A percentile compares a stretch with the other conserved stretches of the same genome.
Evolutionary conservation across 1,140 invertebrate genomes (phyloP).

Genomic region (Neocloeon triangulifer): DNA sequence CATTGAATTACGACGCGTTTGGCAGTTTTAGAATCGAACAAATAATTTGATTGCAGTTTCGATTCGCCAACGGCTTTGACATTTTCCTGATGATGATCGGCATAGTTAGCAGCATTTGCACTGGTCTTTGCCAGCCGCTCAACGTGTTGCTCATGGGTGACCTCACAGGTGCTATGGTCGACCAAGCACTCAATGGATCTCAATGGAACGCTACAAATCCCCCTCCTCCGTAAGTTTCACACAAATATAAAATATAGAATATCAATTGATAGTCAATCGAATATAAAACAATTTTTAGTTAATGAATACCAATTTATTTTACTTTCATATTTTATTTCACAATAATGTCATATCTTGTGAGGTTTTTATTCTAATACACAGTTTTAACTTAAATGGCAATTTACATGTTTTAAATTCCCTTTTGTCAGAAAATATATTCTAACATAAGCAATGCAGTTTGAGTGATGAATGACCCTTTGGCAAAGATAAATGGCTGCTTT

Average conservation of each 20-base stretch:
- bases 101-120: background rate
- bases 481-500: too few species aligned
- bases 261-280: background rate
- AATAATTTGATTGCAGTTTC: too few species aligned
- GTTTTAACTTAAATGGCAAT: background rate
- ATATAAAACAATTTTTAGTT: background rate
- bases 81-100: background rate
- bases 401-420: background rate
- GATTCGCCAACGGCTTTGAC: background rate
- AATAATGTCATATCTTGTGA: background rate
- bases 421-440: too few species aligned
- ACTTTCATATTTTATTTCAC: background rate
- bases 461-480: too few species aligned
- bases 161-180: conserved; percentile 1
- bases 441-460: too few species aligned
- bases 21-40: too few species aligned
- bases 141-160: background rate
- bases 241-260: background rate
- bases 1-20: too few species aligned
- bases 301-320: background rate
- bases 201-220: background rate
- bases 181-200: background rate
- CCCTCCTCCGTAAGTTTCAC: background rate
- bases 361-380: background rate
- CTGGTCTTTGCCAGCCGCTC: background rate